Evolutionary conservation across 1,140 invertebrate genomes (phyloP), one percentile per base, ranked within the genome.

Genomic region (Ostrea edulis): DNA sequence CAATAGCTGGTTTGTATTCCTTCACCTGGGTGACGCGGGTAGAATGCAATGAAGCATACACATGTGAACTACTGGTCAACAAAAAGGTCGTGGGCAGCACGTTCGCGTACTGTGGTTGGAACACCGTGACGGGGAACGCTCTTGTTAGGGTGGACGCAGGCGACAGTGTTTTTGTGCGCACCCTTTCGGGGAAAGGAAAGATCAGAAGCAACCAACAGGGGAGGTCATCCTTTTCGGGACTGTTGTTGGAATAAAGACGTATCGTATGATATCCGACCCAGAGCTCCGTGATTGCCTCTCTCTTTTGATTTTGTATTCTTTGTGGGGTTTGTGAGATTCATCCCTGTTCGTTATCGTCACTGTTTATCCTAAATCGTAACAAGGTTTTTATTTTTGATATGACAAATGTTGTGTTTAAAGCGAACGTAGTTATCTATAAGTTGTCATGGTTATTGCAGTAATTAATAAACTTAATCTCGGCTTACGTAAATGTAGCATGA

Each of bases 21-120:
- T 85, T 68, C 20, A 68, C 84, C 0, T 85, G 84, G 84, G 58
- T 65, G 17, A 85, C 84, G 22, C 22, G 84, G 3, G 84, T 85
- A 14, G 14, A 9, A 20, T 85, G 84, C 22, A 44, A 9, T 35
- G 51, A 68, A n/a, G 25, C 84, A n/a, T 65, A 85, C 84, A 85
- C 84, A 68, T 68, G 55, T 11, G 58, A 85, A 51, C 35, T 85
- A 44, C 55, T 51, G 0, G 25, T 68, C 29, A 85, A 85, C 29
- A 68, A 44, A 29, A 85, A 44, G 12, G 29, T 85, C 17, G 25
- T 85, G 8, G 84, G 84, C 11, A 68, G 58, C n/a, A 85, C 84
- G 20, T 85, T 51, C 44, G 84, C 53, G 5, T 85, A 71, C 29
- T 85, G 84, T 68, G 84, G 84, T 8, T 68, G 44, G 8, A 85